phyloP scores from a whole-genome alignment of 2,113 vertebrate species.

The Cranoglanis bouderius region DNA sequence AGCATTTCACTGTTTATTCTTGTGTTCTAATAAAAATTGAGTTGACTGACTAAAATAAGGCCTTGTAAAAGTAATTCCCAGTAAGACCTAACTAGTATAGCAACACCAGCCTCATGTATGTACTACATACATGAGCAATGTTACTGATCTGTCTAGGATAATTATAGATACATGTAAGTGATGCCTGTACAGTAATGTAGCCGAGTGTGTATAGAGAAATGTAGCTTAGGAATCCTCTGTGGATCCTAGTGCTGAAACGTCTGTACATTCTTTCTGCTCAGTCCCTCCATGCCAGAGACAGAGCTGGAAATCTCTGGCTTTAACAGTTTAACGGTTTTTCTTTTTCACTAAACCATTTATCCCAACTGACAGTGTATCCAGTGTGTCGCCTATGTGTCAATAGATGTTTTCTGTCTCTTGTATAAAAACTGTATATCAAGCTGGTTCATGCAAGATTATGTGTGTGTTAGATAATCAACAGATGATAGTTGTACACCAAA shows the following conservation, averaged over 20 bases:
- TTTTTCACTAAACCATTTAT: not conserved
- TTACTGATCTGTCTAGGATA: slow-evolving; percentile 42
- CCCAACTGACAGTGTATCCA: not conserved
- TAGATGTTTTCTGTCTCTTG: not conserved
- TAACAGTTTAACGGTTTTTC: not conserved
- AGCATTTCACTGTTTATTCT: not conserved
- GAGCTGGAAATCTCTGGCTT: slow-evolving; percentile 10
- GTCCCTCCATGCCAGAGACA: not conserved
- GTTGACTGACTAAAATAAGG: not conserved
- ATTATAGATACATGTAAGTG: slow-evolving; percentile 62
- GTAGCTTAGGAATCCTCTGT: slow-evolving; percentile 29
- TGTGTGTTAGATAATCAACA: not conserved
- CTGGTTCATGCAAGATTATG: not conserved
- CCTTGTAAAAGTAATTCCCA: not conserved
- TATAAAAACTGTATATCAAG: not conserved
- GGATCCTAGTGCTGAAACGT: slow-evolving; percentile 20
- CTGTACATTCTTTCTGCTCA: slow-evolving; percentile 8
- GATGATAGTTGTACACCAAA: slow-evolving; percentile 48
- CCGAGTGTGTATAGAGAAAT: slow-evolving; percentile 46
- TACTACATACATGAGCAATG: slow-evolving; percentile 22
- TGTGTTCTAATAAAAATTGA: not conserved
- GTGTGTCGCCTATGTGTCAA: not conserved
- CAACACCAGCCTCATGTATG: slow-evolving; percentile 25
- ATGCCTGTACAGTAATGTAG: slow-evolving; percentile 43
- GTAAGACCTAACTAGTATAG: slow-evolving; percentile 16